Evolutionary conservation across 2,888 invertebrate genomes (phyloP).

Genomic region (Morinoia aosen): DNA sequence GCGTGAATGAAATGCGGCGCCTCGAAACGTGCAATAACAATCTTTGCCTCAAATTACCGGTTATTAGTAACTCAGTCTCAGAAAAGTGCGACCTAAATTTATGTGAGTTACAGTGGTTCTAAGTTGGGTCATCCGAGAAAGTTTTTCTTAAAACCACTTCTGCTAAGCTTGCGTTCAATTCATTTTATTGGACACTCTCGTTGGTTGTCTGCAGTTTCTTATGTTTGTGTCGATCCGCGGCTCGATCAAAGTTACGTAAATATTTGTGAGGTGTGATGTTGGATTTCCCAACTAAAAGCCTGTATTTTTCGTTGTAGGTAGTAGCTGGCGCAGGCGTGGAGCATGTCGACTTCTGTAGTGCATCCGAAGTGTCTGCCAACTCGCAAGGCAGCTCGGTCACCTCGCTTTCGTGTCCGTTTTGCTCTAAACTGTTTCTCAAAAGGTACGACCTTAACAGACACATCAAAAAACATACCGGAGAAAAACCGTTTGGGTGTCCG

Average conservation of each 20-base stretch:
- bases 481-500: constrained; percentile 65
- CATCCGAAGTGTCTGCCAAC: not conserved
- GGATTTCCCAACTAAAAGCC: not conserved
- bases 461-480: constrained; percentile 64
- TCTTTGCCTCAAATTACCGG: not conserved
- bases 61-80: not conserved
- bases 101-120: not conserved
- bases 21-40: not conserved
- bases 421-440: constrained; percentile 15
- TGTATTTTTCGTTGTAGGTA: constrained; percentile 48
- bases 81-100: not conserved
- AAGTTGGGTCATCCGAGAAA: not conserved
- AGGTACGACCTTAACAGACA: constrained; percentile 61
- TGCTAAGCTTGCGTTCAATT: not conserved
- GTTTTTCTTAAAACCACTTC: not conserved
- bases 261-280: not conserved
- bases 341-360: not conserved
- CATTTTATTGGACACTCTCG: not conserved
- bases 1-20: not conserved
- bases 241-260: not conserved
- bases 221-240: not conserved
- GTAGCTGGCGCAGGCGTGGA: not conserved
- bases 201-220: not conserved
- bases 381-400: not conserved
- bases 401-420: constrained; percentile 31